Percentiles rank a stretch among this genome's conserved stretches.
These are phyloP conservation scores for Ophioderma brevispina DNA, from an alignment of 35 echinoderm and acorn worm genomes.

Conservation along the genomic window DNA sequence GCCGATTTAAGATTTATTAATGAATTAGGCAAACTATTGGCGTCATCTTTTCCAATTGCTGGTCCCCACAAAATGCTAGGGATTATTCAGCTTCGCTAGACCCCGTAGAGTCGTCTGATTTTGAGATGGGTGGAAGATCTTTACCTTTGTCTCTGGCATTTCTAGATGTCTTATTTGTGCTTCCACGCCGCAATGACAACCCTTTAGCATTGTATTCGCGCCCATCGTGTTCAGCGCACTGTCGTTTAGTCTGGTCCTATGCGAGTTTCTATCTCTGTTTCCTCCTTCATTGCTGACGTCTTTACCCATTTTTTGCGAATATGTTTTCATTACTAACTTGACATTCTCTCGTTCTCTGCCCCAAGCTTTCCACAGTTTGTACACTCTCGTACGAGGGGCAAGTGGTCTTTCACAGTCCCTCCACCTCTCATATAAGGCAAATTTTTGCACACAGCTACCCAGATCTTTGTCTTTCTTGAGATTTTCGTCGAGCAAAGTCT, in stretches of 20 bases:
- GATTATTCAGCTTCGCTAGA: slow-evolving; percentile 19
- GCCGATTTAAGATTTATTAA: background rate
- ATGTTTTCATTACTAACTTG: slow-evolving; percentile 65
- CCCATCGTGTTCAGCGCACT: background rate
- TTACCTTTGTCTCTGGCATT: background rate
- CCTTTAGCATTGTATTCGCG: slow-evolving; percentile 17
- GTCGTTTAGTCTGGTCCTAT: background rate
- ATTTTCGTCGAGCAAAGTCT: slow-evolving; percentile 36
- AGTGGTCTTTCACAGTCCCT: slow-evolving; percentile 69
- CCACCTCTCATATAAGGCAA: slow-evolving; percentile 69
- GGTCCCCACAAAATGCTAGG: slow-evolving; percentile 7
- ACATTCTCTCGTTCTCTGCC: slow-evolving; percentile 66
- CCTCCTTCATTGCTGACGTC: background rate
- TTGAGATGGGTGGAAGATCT: background rate
- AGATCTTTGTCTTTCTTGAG: slow-evolving; percentile 36
- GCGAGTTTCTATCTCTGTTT: slow-evolving; percentile 6
- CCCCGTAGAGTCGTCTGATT: background rate
- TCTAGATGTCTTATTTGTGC: background rate
- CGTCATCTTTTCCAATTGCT: slow-evolving; percentile 22
- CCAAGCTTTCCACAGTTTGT: slow-evolving; percentile 84
- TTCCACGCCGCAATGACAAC: slow-evolving; percentile 3
- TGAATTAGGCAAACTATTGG: slow-evolving; percentile 4
- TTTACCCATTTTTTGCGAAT: too few relatives aligned
- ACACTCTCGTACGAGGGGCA: slow-evolving; percentile 52
- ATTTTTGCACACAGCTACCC: slow-evolving; percentile 23